A percentile compares a stretch with the other conserved stretches of the same genome.
Evolutionary conservation across 2,797 vertebrate species (phyloP).

Genomic region (Poecilia velifera): DNA sequence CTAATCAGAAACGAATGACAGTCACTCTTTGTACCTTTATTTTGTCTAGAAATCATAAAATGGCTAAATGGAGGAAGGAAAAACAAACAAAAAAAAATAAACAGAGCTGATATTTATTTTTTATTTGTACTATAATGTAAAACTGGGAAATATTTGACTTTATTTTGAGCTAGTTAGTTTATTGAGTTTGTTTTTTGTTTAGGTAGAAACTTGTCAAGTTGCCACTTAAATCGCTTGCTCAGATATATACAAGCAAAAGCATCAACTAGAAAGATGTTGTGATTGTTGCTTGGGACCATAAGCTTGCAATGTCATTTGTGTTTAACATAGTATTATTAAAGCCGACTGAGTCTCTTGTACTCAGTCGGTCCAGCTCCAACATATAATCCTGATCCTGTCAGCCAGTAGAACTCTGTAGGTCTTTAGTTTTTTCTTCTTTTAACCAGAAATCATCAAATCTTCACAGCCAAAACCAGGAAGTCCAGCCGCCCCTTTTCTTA

Average conservation of each 20-base stretch:
- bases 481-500: conserved; percentile 27
- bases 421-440: not conserved
- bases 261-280: conserved; percentile 21
- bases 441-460: conserved; percentile 26
- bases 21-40: conserved; percentile 62
- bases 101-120: conserved; percentile 80
- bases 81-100: conserved; percentile 10
- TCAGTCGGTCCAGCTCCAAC: conserved; percentile 25
- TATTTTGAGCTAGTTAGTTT: conserved; percentile 65
- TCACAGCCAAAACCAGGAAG: conserved; percentile 20
- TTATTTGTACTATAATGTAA: conserved; percentile 78
- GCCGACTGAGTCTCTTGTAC: conserved; percentile 51
- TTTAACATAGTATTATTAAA: conserved; percentile 39
- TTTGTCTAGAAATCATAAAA: conserved; percentile 60
- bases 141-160: conserved; percentile 72
- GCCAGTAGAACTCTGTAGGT: conserved; percentile 7
- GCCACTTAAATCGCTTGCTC: conserved; percentile 66
- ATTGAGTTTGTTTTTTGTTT: conserved; percentile 3
- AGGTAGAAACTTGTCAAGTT: conserved; percentile 74
- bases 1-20: conserved; percentile 11
- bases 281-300: conserved; percentile 65
- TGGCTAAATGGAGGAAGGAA: conserved; percentile 37
- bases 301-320: conserved; percentile 46
- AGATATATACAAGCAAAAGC: conserved; percentile 54
- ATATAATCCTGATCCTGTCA: conserved; percentile 5